Conservation (phyloP, 2,888 invertebrate genomes). For the Corbicula japonica region DNA sequence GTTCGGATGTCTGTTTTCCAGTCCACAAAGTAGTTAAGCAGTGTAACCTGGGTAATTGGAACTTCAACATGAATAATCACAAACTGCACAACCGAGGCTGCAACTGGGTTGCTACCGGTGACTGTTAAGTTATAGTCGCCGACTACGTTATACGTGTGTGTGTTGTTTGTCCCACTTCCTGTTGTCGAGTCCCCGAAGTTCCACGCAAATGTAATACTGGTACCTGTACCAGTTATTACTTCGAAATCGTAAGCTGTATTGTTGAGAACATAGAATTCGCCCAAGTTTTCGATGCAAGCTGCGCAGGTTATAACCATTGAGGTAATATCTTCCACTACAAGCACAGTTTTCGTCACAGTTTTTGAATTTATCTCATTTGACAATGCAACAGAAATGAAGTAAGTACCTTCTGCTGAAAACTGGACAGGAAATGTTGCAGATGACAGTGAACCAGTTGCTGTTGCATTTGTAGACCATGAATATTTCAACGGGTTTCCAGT, state of each 20-base stretch:
- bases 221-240: conserved; percentile 58
- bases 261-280: conserved; percentile 63
- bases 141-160: conserved; percentile 44
- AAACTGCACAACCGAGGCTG: not conserved
- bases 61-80: conserved; percentile 57
- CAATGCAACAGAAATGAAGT: conserved; percentile 59
- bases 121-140: conserved; percentile 62
- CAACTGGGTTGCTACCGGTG: conserved; percentile 53
- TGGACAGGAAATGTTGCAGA: conserved; percentile 14
- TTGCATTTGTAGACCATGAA: conserved; percentile 60
- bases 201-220: conserved; percentile 61
- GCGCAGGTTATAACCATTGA: conserved; percentile 62
- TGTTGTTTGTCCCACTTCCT: conserved; percentile 26
- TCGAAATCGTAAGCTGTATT: conserved; percentile 57
- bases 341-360: conserved; percentile 44
- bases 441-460: conserved; percentile 20
- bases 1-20: conserved; percentile 23
- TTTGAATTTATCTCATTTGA: conserved; percentile 66
- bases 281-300: conserved; percentile 42
- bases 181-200: conserved; percentile 63
- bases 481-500: conserved; percentile 52
- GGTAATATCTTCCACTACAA: conserved; percentile 65
- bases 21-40: conserved; percentile 2
- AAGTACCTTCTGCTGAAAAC: conserved; percentile 50
- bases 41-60: conserved; percentile 35